Evolutionary conservation across 2,888 invertebrate genomes (phyloP), one percentile per base, ranked within the genome.

Genomic region (Athetis lepigone): DNA sequence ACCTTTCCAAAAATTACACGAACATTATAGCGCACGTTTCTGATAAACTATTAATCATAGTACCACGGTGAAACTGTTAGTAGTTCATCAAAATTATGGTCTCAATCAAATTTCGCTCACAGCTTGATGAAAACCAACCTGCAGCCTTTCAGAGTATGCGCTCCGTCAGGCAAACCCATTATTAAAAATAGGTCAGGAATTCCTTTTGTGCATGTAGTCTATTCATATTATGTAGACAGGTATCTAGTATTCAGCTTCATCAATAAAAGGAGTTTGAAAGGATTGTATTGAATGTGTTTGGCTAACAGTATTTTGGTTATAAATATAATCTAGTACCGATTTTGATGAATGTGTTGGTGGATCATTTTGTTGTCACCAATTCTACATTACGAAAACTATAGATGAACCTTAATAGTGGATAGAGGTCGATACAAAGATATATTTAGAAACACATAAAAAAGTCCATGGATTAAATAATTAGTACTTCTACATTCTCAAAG

Each of bases 151-250:
- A 19, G 39, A 47, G 68, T 67, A 64, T 66, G 66, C 46, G 51
- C 40, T 54, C 54, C 47, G 77, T 75, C 66, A 70, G 62, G n/a
- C 50, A 36, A 37, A 39, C 43, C 56, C 39, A 45, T 60, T 56
- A 57, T 61, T 65, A 42, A 51, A 79, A 75, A 65, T 54, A 57
- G 67, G 64, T 63, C 62, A 57, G 56, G 29, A 36, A 8, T 13
- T 37, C 9, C 65, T 69, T 72, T 68, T 70, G 25, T 59, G n/a
- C n/a, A n/a, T n/a, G 43, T 29, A 46, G 21, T 40, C 42, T 33
- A 37, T 67, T 52, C 54, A 37, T n/a, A n/a, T 37, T 55, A 29
- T 42, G 37, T 39, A 52, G 13, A 64, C 42, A 37, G 66, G 42
- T 60, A 40, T 29, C 27, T 39, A 16, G 19, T 33, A 47, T 61